Evolutionary conservation across 1,140 invertebrate species (phyloP).

Genomic region (Diachasmimorpha longicaudata): DNA sequence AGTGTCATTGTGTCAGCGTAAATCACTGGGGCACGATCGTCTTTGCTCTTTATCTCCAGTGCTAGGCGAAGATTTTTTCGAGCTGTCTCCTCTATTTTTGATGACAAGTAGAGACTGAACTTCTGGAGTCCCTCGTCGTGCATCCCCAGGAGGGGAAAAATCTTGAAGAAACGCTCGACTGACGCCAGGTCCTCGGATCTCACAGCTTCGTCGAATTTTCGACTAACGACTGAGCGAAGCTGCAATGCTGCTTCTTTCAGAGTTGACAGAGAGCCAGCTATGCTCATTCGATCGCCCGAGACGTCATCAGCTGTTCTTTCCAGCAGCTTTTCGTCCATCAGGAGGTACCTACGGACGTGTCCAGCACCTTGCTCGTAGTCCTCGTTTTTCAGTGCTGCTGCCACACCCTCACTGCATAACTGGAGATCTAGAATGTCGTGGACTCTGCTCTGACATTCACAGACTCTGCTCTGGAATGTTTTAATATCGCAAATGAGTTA

Average conservation of each 20-base stretch:
- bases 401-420: conserved; percentile 93
- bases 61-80: conserved; percentile 76
- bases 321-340: conserved; percentile 91
- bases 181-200: conserved; percentile 86
- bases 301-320: conserved; percentile 80
- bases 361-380: conserved; percentile 93
- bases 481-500: no score
- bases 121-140: conserved; percentile 90
- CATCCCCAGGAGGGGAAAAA: conserved; percentile 94
- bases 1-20: conserved; percentile 84
- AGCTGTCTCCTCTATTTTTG: conserved; percentile 77
- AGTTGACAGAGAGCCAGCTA: conserved; percentile 80
- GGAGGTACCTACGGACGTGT: conserved; percentile 93
- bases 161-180: conserved; percentile 96
- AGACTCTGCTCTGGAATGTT: conserved; percentile 87
- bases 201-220: conserved; percentile 92
- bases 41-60: conserved; percentile 68
- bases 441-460: conserved; percentile 92
- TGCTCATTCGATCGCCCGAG: conserved; percentile 71
- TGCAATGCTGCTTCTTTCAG: conserved; percentile 86
- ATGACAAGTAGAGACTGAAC: conserved; percentile 90
- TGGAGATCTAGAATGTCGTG: conserved; percentile 96
- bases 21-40: conserved; percentile 77
- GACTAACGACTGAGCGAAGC: conserved; percentile 73
- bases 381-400: conserved; percentile 89